Evolutionary conservation across 2,888 invertebrate species (phyloP), one percentile per base, ranked within the genome.

Genomic region (Drosophila diplacantha): DNA sequence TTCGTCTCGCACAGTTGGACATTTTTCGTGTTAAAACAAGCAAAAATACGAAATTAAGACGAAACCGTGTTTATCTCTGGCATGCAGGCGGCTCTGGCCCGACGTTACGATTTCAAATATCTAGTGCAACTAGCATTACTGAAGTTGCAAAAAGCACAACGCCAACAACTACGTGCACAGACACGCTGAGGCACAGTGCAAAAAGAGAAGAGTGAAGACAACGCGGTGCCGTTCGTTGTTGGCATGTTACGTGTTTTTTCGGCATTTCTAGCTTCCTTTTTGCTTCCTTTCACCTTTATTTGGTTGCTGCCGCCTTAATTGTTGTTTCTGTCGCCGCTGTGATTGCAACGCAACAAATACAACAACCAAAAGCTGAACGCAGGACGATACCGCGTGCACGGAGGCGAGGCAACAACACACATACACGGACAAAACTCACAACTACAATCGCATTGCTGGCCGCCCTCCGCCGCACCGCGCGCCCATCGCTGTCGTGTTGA

Each of bases 241-340:
- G 58, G 58, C 57, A 81, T 79, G 76, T 81, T 81, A 81, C 82
- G 78, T 78, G 81, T 78, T 79, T 77, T 78, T 81, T 78, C 80
- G 82, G 77, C 82, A 72, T 79, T 64, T 70, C 62, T 66, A 72
- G 56, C 69, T 72, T 57, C 43, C 52, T 73, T 68, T 78, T 79
- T 62, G 72, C 72, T 75, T 76, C 67, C 63, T 65, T 72, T 60
- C 67, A 63, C 58, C 61, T 70, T 61, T 54, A 72, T 79, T 66
- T 75, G 71, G 67, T 80, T 74, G 74, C 66, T 71, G 64, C 44
- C 44, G 44, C 44, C 29, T 31, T 46, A 31, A 51, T 74, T 66
- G 35, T 66, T 58, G 38, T 39, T 34, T 22, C 43, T 31, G 37
- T 18, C 22, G 37, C 35, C 26, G 41, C 29, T 20, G 31, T 24